These are phyloP conservation scores for Agapostemon virescens DNA, from an alignment of 2,888 invertebrate genomes.

Conservation along the genomic window DNA sequence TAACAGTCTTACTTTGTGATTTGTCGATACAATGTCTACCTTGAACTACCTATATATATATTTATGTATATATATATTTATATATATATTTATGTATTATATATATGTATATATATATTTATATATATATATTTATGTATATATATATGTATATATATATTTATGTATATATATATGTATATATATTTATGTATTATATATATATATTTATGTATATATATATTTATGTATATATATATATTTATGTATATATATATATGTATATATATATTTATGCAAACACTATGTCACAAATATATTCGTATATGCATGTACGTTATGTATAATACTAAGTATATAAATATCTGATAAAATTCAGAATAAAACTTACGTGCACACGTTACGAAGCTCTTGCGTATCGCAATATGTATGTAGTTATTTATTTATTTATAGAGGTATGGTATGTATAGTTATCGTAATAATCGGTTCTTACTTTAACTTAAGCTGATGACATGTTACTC, in stretches of 20 bases:
- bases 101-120: conserved; percentile 5
- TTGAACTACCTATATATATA: conserved; percentile 18
- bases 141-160: conserved; percentile 12
- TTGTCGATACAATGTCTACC: conserved; percentile 44
- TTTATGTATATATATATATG: conserved; percentile 13
- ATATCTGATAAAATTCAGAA: conserved; percentile 38
- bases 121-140: conserved; percentile 6
- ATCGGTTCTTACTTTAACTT: conserved; percentile 38
- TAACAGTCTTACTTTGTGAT: conserved; percentile 54
- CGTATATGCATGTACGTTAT: conserved; percentile 10
- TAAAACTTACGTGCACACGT: conserved; percentile 48
- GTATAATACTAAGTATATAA: conserved; percentile 24
- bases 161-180: conserved; percentile 1
- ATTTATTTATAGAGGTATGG: conserved; percentile 18
- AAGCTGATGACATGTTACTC: conserved; percentile 22
- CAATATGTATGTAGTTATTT: conserved; percentile 30
- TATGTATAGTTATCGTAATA: conserved; percentile 38
- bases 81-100: conserved; percentile 18
- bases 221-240: too few species aligned
- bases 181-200: too few species aligned
- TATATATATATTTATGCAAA: conserved; percentile 2
- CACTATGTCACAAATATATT: too few species aligned
- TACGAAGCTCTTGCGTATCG: conserved; percentile 45
- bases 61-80: conserved; percentile 2
- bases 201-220: conserved; percentile 15